Evolutionary conservation across 1,140 invertebrate genomes (phyloP), one percentile per base, ranked within the genome.

Genomic region (Ceratosolen solmsi): DNA sequence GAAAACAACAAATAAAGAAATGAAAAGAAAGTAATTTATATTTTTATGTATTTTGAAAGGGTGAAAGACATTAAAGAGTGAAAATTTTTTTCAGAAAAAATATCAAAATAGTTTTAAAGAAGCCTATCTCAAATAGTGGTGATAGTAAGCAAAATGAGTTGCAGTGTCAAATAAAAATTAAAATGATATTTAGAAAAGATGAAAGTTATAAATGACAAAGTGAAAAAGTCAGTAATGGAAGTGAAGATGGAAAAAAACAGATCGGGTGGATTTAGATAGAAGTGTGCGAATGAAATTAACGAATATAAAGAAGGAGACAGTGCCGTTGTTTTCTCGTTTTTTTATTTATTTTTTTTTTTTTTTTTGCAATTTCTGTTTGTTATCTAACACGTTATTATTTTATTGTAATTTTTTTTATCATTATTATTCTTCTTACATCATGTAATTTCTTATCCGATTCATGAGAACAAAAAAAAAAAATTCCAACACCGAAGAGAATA

Each of bases 241-340:
- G n/a, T n/a, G n/a, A 30, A 71, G 83, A 81, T 80, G 36, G 41
- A 60, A 76, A 56, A 77, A 68, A 25, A 56, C 41, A 63, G 13
- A 65, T 36, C 70, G 73, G 80, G 77, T 60, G 0, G 38, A 56
- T 11, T 70, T 70, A 73, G 73, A 80, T 7, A 56, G 65, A 76
- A 65, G 79, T 85, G 84, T 87, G 87, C 84, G 84, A 85, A 84
- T 84, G 82, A 86, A 83, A 84, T 84, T 76, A 84, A 83, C 75
- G 78, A 82, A 85, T 58, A 84, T 80, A 58, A 56, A 80, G n/a
- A n/a, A n/a, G 46, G 54, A 79, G 84, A 80, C 63, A 73, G 83
- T 85, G 80, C 78, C 80, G 83, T 87, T 77, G 84, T 84, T 82
- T 86, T 72, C 80, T 86, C 82, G 74, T 25, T 76, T 33, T n/a